These are phyloP conservation scores for Caretta caretta DNA, from an alignment of 2,113 vertebrate genomes.

Conservation along the genomic window DNA sequence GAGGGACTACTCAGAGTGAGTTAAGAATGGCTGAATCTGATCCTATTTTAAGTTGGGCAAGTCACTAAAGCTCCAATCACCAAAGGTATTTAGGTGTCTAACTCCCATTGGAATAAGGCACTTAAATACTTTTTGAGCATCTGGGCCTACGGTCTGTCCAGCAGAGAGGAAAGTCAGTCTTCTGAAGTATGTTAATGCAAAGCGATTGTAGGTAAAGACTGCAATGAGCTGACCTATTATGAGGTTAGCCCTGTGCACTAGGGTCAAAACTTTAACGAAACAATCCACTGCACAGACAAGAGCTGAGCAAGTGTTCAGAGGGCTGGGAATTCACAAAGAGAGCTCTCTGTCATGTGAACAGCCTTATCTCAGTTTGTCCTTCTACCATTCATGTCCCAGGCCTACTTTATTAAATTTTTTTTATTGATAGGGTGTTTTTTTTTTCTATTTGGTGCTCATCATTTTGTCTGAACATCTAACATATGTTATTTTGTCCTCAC, in stretches of 20 bases:
- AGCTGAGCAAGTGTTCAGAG: not conserved
- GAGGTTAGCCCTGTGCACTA: not conserved
- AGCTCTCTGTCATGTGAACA: not conserved
- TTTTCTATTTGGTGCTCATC: not conserved
- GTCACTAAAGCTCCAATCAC: not conserved
- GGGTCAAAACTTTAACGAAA: not conserved
- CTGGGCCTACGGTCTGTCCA: no score
- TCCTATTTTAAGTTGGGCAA: not conserved
- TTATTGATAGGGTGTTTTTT: not conserved
- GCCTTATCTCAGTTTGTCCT: not conserved
- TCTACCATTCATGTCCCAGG: not conserved
- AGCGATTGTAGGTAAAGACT: not conserved
- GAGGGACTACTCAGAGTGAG: not conserved
- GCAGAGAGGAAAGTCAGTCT: no score
- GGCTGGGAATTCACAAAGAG: not conserved
- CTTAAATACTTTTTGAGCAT: no score
- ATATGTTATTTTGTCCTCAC: not conserved
- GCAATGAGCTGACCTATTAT: not conserved
- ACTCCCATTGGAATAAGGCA: no score
- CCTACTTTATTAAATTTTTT: not conserved
- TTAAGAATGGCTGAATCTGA: not conserved
- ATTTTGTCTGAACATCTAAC: not conserved
- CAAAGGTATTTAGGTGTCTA: not conserved
- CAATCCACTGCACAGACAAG: not conserved
- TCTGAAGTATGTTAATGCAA: not conserved